Evolutionary conservation across 2,888 invertebrate genomes (phyloP).

Genomic region (Thera obeliscata): DNA sequence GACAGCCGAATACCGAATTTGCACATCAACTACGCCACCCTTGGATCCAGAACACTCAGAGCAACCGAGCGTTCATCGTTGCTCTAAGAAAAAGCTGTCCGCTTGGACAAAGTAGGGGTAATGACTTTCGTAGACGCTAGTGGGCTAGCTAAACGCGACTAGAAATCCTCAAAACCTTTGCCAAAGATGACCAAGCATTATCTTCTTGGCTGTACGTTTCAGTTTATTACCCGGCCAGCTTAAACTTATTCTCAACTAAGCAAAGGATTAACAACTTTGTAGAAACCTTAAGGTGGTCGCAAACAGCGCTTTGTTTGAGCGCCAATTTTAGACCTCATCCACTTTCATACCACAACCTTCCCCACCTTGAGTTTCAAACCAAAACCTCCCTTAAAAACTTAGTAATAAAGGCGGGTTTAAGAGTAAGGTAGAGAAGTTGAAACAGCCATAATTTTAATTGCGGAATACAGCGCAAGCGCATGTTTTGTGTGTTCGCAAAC

Average conservation of each 20-base stretch:
- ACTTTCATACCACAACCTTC: constrained; percentile 52
- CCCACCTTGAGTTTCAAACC: constrained; percentile 33
- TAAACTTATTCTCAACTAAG: constrained; percentile 38
- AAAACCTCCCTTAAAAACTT: constrained; percentile 44
- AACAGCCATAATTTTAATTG: constrained; percentile 70
- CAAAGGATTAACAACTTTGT: constrained; percentile 60
- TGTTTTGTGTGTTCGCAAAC: constrained; percentile 62
- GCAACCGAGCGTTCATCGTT: too few relatives aligned
- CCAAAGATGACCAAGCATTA: constrained; percentile 14
- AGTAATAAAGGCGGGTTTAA: constrained; percentile 29
- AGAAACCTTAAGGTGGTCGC: constrained; percentile 80
- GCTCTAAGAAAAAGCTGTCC: too few relatives aligned
- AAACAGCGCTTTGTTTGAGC: constrained; percentile 77
- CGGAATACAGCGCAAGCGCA: constrained; percentile 62
- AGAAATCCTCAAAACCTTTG: too few relatives aligned
- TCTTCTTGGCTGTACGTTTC: constrained; percentile 10
- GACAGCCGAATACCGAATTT: too few relatives aligned
- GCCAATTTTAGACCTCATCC: constrained; percentile 70
- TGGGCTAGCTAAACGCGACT: too few relatives aligned
- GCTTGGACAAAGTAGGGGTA: too few relatives aligned
- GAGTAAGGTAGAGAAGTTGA: constrained; percentile 17
- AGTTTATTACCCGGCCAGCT: constrained; percentile 24
- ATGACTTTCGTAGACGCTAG: too few relatives aligned
- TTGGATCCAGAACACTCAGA: too few relatives aligned
- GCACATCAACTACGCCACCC: too few relatives aligned